Percentiles rank a stretch among this genome's conserved stretches.
Evolutionary conservation across 1,140 invertebrate species (phyloP).

Genomic region (Papilio machaon): DNA sequence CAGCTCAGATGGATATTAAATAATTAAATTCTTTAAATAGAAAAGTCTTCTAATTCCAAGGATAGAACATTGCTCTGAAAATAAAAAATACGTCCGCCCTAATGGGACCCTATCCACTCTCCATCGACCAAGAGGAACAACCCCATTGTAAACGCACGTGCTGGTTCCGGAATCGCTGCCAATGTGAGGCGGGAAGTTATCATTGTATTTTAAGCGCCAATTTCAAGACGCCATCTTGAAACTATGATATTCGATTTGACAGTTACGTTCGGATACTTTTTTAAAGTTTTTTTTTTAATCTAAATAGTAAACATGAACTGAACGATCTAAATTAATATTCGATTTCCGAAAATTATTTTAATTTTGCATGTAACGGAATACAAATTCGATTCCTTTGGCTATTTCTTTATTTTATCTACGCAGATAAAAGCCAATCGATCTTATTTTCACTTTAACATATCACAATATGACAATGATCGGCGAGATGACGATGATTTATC

Average conservation of each 20-base stretch:
- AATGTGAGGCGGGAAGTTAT: slow-evolving; percentile 7
- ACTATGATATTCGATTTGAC: slow-evolving; percentile 2
- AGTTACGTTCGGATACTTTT: slow-evolving; percentile 4
- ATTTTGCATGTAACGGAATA: no score
- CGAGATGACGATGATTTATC: no score
- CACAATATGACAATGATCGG: background rate
- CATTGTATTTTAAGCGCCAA: slow-evolving; percentile 24
- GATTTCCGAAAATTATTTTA: background rate
- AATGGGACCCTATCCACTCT: slow-evolving; percentile 5
- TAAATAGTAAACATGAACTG: background rate
- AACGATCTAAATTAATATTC: background rate
- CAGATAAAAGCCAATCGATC: background rate
- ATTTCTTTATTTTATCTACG: no score
- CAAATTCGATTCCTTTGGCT: no score
- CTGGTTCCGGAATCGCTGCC: slow-evolving; percentile 19
- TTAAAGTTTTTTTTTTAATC: background rate
- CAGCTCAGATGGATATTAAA: no score
- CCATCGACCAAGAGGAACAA: slow-evolving; percentile 30
- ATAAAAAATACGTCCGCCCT: background rate
- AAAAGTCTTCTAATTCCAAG: background rate
- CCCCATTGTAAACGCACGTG: slow-evolving; percentile 33
- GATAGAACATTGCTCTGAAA: background rate
- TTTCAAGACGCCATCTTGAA: slow-evolving; percentile 19
- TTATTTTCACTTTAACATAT: background rate
- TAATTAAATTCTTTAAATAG: no score